Conservation (phyloP, 2,888 invertebrate genomes). For the Unio delphinus region DNA sequence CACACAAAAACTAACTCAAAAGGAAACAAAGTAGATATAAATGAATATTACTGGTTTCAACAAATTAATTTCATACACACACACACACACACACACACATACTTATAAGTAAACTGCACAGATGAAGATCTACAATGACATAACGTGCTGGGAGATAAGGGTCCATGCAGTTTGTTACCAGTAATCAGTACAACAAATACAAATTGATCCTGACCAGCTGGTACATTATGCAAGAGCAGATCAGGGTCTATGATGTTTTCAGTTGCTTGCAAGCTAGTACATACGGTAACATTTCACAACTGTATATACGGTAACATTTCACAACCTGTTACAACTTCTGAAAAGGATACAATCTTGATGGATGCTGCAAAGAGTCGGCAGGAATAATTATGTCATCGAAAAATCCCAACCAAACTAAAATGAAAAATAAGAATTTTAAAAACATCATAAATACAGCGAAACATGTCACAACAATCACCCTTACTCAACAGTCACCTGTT, state of each 20-base stretch:
- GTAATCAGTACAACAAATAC: not conserved
- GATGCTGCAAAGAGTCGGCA: constrained; percentile 91
- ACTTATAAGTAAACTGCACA: too few relatives aligned
- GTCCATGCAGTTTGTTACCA: too few relatives aligned
- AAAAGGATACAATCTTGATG: constrained; percentile 82
- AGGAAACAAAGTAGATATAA: too few relatives aligned
- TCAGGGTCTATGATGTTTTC: not conserved
- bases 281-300: not conserved
- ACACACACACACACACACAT: too few relatives aligned
- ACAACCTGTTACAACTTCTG: not conserved
- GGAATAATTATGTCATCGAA: constrained; percentile 92
- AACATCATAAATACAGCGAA: not conserved
- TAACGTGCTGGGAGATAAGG: too few relatives aligned
- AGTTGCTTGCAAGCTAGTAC: not conserved
- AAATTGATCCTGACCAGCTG: not conserved
- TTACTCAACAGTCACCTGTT: too few relatives aligned
- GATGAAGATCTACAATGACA: too few relatives aligned
- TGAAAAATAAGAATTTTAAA: constrained; percentile 18
- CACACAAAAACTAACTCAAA: too few relatives aligned
- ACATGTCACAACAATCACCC: too few relatives aligned
- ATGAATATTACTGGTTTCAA: too few relatives aligned
- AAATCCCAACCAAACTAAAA: constrained; percentile 91
- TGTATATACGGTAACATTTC: not conserved
- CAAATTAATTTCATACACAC: too few relatives aligned
- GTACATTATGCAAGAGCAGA: not conserved